A percentile compares a stretch with the other conserved stretches of the same genome.
phyloP scores from a whole-genome alignment of 2,888 invertebrate genomes.

The Carpatolechia fugitivella region DNA sequence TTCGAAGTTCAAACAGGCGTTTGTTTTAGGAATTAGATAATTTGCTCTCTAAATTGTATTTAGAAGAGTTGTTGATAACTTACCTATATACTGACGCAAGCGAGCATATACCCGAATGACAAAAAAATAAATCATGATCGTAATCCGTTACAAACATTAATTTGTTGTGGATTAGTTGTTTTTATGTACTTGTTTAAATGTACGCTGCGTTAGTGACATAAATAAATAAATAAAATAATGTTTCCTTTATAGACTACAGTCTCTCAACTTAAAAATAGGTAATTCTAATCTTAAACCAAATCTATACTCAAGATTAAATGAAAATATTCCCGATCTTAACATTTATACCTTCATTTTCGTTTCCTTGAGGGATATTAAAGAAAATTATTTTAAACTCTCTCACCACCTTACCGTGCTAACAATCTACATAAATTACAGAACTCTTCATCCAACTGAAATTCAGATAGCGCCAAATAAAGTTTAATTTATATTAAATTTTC shows the following conservation, averaged over 20 bases:
- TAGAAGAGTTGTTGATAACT: no score
- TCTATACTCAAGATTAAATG: background rate
- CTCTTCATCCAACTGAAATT: conserved; percentile 23
- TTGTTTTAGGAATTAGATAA: background rate
- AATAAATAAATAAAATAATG: no score
- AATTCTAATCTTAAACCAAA: background rate
- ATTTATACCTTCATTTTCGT: conserved; percentile 42
- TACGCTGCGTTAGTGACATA: no score
- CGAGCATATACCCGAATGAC: no score
- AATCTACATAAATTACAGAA: conserved; percentile 23
- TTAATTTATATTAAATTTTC: conserved; percentile 48
- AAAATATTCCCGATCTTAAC: background rate
- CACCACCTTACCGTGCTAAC: conserved; percentile 6
- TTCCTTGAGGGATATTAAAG: conserved; percentile 52
- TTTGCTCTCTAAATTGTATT: background rate
- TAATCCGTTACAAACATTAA: no score
- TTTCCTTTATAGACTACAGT: no score
- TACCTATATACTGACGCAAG: no score
- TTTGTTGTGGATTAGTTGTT: no score
- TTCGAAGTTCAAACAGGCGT: conserved; percentile 11
- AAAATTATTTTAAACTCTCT: conserved; percentile 59
- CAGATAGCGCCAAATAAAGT: conserved; percentile 48
- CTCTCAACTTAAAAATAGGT: background rate
- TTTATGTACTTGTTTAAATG: no score
- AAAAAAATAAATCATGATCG: no score